phyloP scores from a whole-genome alignment of 2,797 vertebrate species.

The Euphonia xanthogaster region DNA sequence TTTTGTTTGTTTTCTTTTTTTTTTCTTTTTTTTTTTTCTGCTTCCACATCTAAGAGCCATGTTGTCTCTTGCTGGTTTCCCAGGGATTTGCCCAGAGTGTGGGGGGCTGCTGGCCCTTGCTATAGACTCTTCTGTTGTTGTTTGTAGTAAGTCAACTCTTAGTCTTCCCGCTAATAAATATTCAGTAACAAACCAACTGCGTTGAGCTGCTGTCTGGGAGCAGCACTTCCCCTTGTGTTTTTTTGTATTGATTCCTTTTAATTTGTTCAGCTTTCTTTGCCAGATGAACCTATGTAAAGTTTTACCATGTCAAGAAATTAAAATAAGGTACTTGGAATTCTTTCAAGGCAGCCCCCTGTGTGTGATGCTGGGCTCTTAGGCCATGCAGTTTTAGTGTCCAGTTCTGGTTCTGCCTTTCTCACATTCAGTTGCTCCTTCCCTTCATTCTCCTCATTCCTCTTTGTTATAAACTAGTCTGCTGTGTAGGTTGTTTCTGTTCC shows the following conservation, averaged over 20 bases:
- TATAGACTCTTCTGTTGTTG: constrained; percentile 61
- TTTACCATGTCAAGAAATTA: constrained; percentile 80
- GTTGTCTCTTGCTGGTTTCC: constrained; percentile 65
- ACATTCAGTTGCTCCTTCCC: neutral
- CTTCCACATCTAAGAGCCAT: constrained; percentile 44
- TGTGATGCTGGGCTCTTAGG: constrained; percentile 18
- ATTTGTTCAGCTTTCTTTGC: constrained; percentile 65
- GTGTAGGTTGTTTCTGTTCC: neutral
- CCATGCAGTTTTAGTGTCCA: neutral
- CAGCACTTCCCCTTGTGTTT: constrained; percentile 64
- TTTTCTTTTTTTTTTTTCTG: neutral
- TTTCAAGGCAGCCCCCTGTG: constrained; percentile 68
- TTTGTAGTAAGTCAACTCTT: constrained; percentile 71
- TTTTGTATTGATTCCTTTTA: constrained; percentile 69
- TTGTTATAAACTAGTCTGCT: neutral
- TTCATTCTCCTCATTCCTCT: neutral
- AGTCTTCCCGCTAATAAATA: constrained; percentile 71
- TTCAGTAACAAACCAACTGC: constrained; percentile 74
- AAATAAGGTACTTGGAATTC: constrained; percentile 79
- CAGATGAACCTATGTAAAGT: constrained; percentile 74
- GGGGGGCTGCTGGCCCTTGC: constrained; percentile 2
- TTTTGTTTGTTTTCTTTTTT: neutral
- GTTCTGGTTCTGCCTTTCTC: neutral
- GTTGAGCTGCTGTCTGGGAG: constrained; percentile 60
- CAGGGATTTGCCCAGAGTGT: constrained; percentile 31